Evolutionary conservation across 2,888 invertebrate species (phyloP), one percentile per base, ranked within the genome.

Genomic region (Ditula angustiorana): DNA sequence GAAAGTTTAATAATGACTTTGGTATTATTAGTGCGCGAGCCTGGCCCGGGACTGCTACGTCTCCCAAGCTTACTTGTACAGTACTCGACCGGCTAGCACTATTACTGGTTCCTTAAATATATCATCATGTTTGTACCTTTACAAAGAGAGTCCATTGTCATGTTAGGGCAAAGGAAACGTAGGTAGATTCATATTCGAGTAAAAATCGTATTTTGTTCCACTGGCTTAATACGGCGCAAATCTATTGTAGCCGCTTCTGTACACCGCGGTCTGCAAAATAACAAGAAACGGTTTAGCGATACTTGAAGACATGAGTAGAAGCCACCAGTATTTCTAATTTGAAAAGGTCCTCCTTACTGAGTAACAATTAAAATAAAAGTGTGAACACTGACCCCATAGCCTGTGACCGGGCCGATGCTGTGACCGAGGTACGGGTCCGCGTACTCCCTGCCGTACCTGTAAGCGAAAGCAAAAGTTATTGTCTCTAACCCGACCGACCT

Each of bases 371-470:
- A 13, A 19, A 33, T 28, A 28, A 21, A 53, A 28, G 21, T 58
- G 41, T 10, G 52, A 35, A 66, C 72, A 86, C 95, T 95, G 95
- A 99, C 98, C 95, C 98, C 98, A 92, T 99, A 99, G 83, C 98
- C 98, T 75, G 99, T 97, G 80, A 99, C 97, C 77, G 99, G 99
- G 84, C 99, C 99, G 87, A 99, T 98, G 72, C 98, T 96, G 93
- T 98, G 98, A 76, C 97, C 98, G 84, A 99, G 94, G 93, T 98
- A 98, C 67, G 98, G 98, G 92, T 99, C 98, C 77, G 97, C 96
- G 83, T 97, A 97, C 83, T 98, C 98, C 86, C 98, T 95, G 79
- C 97, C 97, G 87, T 98, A 98, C 74, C 97, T 97, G 88, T 58
- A 93, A 87, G 10, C 10, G 1, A 4, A 37, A 10, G 19, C 0